Evolutionary conservation across 2,113 vertebrate genomes (phyloP), one percentile per base, ranked within the genome.

Genomic region (Thunnus thynnus): DNA sequence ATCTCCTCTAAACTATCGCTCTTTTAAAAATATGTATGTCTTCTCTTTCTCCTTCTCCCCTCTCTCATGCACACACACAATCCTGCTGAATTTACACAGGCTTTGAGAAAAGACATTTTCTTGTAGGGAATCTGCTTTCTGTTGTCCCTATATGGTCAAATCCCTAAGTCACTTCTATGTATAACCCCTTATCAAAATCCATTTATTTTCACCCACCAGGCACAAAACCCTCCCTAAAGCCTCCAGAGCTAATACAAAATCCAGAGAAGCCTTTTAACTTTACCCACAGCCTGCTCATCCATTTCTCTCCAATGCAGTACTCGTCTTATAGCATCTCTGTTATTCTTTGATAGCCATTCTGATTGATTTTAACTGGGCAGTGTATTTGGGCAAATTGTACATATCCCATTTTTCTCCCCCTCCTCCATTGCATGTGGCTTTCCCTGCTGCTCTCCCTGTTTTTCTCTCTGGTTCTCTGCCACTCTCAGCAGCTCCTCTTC

Each of bases 341-440:
- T 72, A 58, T 73, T 82, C 85, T 75, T 64, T 72, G 55, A 77
- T 83, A 78, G 86, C 76, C 78, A 47, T 36, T 87, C 60, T 80
- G 88, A 91, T 76, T 89, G 85, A 93, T 92, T 92, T 86, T 13
- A 76, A 84, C 82, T 81, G 73, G 85, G 62, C 76, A 80, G 62
- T 71, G 76, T 85, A 91, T 82, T 68, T 85, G 77, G 86, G 62
- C 76, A 86, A 87, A 76, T 65, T 65, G 72, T 70, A 83, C 86
- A 84, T 64, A 86, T 88, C 73, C 68, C 69, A 91, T 91, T 85
- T 87, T 84, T 85, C 63, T 55, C 50, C 52, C 57, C 11, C 62
- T 55, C 50, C 22, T 46, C 55, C 46, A 36, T 62, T 17, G 7
- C 52, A 32, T 76, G 50, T 62, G 66, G 55, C 62, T 64, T 57